Base-by-base conservation (phyloP, 2,888 invertebrate species). In the Tenthredo scrophulariae region DNA sequence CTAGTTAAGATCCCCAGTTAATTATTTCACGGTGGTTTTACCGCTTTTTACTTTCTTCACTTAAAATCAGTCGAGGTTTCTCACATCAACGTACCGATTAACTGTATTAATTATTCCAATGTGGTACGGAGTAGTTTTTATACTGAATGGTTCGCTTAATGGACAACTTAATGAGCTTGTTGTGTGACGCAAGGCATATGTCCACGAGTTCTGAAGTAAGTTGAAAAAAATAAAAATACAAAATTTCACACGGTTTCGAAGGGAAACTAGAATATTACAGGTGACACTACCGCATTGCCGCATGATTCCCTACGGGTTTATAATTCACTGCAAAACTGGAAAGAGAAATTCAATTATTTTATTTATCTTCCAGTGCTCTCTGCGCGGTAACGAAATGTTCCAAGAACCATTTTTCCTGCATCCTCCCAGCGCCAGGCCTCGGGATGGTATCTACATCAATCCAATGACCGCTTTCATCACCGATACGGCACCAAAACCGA, bases 391-490 rank as follows among this genome's bases (percentile, higher is more conserved):
- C 89, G 88, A 89, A 82, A 93, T 93, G 93, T 93, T 93, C 85
- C 93, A 93, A 89, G 93, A 93, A 89, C 93, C 93, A 85, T 93
- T 93, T 80, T 93, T 93, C 85, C 89, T 93, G 58, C 93, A 93
- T 87, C 93, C 93, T 40, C 93, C 93, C 22, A 91, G 93, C 37
- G 89, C 93, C 3, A 88, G 92, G 50, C 96, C 96, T 0, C 96
- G 96, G 85, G 97, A 97, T 89, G 97, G 97, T 0, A 94, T 97
- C 67, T 98, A 97, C 91, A 96, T 98, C 86, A 97, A 97, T 92
- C 97, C 97, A 0, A 97, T 97, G 97, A 95, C 94, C 85, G 92
- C 93, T 50, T 92, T 90, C 85, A 91, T 92, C 84, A 88, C 89
- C 77, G 92, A 92, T 18, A 88, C 91, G 0, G n/a, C 83, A 46